A percentile compares a stretch with the other conserved stretches of the same genome.
These are phyloP conservation scores for Synergus japonicus DNA, from an alignment of 2,888 invertebrate species.

Conservation along the genomic window DNA sequence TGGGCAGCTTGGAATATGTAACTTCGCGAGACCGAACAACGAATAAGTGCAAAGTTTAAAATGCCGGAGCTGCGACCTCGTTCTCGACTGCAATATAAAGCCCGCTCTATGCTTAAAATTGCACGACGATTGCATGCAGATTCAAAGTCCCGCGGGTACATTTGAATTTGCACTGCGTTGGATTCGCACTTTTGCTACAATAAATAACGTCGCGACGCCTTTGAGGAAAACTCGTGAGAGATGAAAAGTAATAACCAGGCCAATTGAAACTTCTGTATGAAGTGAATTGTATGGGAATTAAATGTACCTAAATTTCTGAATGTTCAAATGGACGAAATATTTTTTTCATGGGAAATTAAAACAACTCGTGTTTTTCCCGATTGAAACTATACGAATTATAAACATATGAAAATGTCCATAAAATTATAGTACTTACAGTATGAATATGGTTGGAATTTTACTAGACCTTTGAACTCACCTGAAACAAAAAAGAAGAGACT, in stretches of 20 bases:
- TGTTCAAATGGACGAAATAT: no score
- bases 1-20: constrained; percentile 18
- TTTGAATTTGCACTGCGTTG: constrained; percentile 27
- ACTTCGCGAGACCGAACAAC: constrained; percentile 46
- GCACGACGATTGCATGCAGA: constrained; percentile 35
- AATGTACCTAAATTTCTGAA: no score
- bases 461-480: background rate
- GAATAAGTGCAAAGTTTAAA: constrained; percentile 57
- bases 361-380: no score
- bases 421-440: background rate
- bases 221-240: background rate
- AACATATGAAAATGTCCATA: background rate
- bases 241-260: background rate
- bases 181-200: background rate
- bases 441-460: background rate
- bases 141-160: constrained; percentile 20
- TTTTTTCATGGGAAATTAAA: no score
- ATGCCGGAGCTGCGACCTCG: constrained; percentile 47
- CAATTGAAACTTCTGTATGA: background rate
- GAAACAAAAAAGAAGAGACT: background rate
- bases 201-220: background rate
- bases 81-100: constrained; percentile 43
- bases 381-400: no score
- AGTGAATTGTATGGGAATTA: background rate
- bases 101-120: constrained; percentile 28